These are phyloP conservation scores for Lates calcarifer DNA, from an alignment of 2,113 vertebrate species.

Conservation along the genomic window DNA sequence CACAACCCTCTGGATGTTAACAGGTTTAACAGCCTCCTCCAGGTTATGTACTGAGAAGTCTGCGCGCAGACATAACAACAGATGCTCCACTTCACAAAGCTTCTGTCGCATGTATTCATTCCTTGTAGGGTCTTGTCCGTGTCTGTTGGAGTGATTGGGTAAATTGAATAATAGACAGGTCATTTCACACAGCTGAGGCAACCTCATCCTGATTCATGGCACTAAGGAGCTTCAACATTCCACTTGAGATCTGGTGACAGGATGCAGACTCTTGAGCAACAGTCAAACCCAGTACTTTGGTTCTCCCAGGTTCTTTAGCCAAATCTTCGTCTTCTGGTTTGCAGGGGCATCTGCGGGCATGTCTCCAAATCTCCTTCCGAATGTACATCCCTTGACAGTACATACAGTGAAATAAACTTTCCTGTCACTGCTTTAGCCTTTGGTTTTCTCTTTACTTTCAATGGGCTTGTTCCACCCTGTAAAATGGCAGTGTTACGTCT, in stretches of 20 bases:
- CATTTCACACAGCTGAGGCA: not conserved
- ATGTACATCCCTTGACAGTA: slow-evolving; percentile 18
- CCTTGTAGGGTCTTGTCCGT: too few relatives aligned
- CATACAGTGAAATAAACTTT: slow-evolving; percentile 32
- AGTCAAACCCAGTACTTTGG: slow-evolving; percentile 26
- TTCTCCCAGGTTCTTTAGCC: not conserved
- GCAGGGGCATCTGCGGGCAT: slow-evolving; percentile 20
- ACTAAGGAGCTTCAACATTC: slow-evolving; percentile 33
- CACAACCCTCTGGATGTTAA: too few relatives aligned
- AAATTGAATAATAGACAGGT: too few relatives aligned
- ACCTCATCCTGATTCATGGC: slow-evolving; percentile 41
- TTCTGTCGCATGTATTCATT: too few relatives aligned
- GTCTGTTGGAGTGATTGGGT: too few relatives aligned
- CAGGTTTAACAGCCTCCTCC: too few relatives aligned
- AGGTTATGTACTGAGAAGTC: too few relatives aligned
- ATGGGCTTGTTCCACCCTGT: not conserved
- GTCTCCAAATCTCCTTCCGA: slow-evolving; percentile 17
- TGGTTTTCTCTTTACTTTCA: slow-evolving; percentile 32
- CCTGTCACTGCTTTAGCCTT: not conserved
- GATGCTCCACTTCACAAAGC: too few relatives aligned
- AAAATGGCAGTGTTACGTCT: not conserved
- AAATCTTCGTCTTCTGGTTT: not conserved
- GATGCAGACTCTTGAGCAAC: not conserved
- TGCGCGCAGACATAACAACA: too few relatives aligned
- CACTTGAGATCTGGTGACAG: slow-evolving; percentile 17